Conservation (phyloP, 2,888 invertebrate species). For the Caenorhabditis becei region DNA sequence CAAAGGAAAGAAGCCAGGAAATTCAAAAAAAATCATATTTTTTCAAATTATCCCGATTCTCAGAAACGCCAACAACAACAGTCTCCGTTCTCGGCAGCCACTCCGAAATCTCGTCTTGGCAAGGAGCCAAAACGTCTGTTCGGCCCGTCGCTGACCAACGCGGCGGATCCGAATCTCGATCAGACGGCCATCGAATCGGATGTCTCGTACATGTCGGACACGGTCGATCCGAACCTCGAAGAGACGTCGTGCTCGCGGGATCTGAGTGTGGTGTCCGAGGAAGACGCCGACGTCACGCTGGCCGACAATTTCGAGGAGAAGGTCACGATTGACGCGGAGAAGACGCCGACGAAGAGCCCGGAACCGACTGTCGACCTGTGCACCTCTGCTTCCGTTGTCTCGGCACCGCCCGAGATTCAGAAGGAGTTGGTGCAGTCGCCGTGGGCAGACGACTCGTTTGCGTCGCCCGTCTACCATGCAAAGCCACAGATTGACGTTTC, state of each 20-base stretch:
- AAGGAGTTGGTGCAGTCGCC: too few species aligned
- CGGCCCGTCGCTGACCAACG: constrained; percentile 8
- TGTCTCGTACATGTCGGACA: background rate
- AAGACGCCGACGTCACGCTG: constrained; percentile 24
- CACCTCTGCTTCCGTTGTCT: background rate
- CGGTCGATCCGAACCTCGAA: constrained; percentile 14
- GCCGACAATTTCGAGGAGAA: constrained; percentile 12
- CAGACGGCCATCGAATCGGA: constrained; percentile 26
- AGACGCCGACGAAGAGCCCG: constrained; percentile 17
- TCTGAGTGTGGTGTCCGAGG: background rate
- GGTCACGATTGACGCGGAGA: background rate
- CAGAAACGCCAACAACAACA: constrained; percentile 43
- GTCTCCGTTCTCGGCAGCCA: constrained; percentile 45
- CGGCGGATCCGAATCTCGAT: constrained; percentile 29
- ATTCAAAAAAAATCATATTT: too few species aligned
- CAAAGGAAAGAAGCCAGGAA: too few species aligned
- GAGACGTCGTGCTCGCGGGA: constrained; percentile 2
- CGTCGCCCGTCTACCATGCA: background rate
- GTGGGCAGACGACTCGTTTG: background rate
- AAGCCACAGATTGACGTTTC: constrained; percentile 32
- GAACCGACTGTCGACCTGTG: background rate
- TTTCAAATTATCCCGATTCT: background rate
- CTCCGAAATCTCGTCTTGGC: constrained; percentile 44
- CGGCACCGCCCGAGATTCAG: constrained; percentile 10
- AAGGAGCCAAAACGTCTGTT: constrained; percentile 51